Evolutionary conservation across 2,888 invertebrate species (phyloP).

Genomic region (Alcis repandata): DNA sequence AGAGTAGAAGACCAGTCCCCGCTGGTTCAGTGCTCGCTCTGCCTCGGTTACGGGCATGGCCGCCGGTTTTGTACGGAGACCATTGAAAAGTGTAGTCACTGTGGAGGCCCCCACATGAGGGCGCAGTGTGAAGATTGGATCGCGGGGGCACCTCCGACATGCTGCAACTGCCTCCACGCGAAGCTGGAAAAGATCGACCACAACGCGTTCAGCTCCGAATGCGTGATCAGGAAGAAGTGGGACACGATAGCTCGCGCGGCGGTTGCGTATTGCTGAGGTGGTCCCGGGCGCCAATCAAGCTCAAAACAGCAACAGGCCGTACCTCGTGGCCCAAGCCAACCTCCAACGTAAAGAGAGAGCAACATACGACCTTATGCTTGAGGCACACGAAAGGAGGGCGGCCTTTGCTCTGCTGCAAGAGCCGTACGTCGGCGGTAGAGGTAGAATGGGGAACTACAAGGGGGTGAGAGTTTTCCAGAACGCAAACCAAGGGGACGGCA

Average conservation of each 20-base stretch:
- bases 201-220: not conserved
- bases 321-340: not conserved
- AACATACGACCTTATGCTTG: not conserved
- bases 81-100: not conserved
- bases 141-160: not conserved
- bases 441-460: not conserved
- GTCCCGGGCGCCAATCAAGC: no score
- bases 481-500: not conserved
- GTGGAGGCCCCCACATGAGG: not conserved
- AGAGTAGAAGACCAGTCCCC: not conserved
- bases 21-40: not conserved
- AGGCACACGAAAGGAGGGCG: not conserved
- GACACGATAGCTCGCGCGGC: not conserved
- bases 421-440: not conserved
- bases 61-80: not conserved
- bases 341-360: not conserved
- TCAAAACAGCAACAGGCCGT: no score
- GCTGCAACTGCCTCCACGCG: not conserved
- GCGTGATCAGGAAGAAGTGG: not conserved
- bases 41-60: slow-evolving; percentile 4
- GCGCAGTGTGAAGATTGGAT: not conserved
- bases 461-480: not conserved
- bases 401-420: not conserved
- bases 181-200: not conserved
- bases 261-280: slow-evolving; percentile 15